Evolutionary conservation across 1,140 invertebrate genomes (phyloP).

Genomic region (Matsumurasca onukii): DNA sequence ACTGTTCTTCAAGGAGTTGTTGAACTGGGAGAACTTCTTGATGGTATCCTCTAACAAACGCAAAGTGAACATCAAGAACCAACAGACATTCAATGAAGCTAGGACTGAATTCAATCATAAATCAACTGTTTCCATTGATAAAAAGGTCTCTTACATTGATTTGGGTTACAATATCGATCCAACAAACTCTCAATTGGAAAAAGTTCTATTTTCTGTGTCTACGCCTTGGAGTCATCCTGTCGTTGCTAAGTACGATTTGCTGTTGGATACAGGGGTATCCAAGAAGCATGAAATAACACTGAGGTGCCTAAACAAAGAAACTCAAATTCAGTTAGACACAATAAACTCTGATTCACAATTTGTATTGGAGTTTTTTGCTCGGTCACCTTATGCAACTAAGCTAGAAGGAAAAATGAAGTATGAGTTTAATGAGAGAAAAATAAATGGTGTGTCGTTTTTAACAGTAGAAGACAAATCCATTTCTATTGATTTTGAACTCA

Average conservation of each 20-base stretch:
- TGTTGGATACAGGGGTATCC: slow-evolving; percentile 1
- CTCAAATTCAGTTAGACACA: neutral
- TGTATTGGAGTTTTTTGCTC: neutral
- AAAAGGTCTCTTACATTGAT: slow-evolving; percentile 14
- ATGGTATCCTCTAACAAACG: neutral
- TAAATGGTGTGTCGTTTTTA: neutral
- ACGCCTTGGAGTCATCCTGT: slow-evolving; percentile 3
- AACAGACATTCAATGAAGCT: neutral
- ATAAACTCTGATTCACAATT: neutral
- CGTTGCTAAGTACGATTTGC: neutral
- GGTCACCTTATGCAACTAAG: neutral
- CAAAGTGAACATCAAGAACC: neutral
- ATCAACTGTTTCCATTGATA: neutral
- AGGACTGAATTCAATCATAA: slow-evolving; percentile 3
- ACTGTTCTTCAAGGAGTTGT: neutral
- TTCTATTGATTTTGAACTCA: neutral
- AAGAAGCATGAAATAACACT: neutral
- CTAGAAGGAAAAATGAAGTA: neutral
- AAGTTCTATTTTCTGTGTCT: neutral
- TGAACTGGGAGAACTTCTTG: slow-evolving; percentile 8
- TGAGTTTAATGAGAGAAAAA: neutral
- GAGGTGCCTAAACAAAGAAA: neutral
- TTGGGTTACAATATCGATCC: neutral
- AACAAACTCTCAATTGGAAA: neutral
- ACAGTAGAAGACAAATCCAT: neutral